Evolutionary conservation across 2,888 invertebrate species (phyloP), one percentile per base, ranked within the genome.

Genomic region (Rutpela maculata): DNA sequence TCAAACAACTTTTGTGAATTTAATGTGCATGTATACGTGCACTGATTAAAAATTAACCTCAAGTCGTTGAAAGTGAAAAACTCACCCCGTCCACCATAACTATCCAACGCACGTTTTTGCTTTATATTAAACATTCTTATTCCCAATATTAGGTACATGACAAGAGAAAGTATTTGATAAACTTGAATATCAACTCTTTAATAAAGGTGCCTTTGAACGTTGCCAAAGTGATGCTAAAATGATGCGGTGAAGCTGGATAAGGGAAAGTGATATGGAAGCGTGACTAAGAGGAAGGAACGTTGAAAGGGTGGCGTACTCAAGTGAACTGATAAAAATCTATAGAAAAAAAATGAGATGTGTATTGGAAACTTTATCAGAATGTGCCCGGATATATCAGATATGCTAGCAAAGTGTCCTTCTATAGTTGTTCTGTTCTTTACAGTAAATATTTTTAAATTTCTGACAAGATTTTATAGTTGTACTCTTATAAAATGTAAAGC

Each of bases 241-340:
- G 59, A 26, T 26, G 60, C 22, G 38, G 35, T 18, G 31, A 9
- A 70, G 22, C 22, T 15, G 60, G 70, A 70, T 70, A 70, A 70
- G 60, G 43, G 70, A 70, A 62, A 62, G 70, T 60, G 70, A 70
- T 70, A 60, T n/a, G 55, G 19, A 55, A 67, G 67, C 67, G 67
- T 55, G 67, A 55, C 70, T 22, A 60, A 26, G 22, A 62, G 70
- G 70, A 70, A 43, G 50, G 60, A 50, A 60, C 22, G 60, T 18
- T 70, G 60, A 70, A 70, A 70, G 19, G 18, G 60, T 59, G 60
- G 43, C 60, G 22, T 62, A 35, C 60, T 70, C 38, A n/a, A 26
- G 60, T 70, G 60, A 60, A 70, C 60, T 70, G 70, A 70, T 70
- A 70, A 70, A 60, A 43, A 70, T 70, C 70, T 70, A 70, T 60